Conservation (phyloP, 2,888 invertebrate species). For the Eristalis pertinax region DNA sequence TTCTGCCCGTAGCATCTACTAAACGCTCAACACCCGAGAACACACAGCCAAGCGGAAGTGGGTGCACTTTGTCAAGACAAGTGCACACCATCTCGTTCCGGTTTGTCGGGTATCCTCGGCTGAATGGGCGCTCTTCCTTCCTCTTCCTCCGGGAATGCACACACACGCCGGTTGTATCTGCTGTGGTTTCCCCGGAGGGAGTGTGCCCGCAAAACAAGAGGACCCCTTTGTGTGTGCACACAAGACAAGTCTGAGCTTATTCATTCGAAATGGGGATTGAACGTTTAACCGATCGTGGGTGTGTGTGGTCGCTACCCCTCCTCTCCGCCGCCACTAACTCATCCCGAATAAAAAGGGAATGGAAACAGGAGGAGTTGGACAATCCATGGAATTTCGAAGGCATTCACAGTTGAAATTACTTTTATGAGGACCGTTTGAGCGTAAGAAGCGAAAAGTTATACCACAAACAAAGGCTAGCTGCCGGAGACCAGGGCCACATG, state of each 20-base stretch:
- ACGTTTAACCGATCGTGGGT: not conserved
- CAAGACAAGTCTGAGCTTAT: not conserved
- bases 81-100: conserved; percentile 7
- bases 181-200: not conserved
- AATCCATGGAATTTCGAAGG: conserved; percentile 9
- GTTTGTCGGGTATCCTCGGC: conserved; percentile 11
- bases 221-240: not conserved
- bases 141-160: not conserved
- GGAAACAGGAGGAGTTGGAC: not conserved
- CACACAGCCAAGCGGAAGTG: not conserved
- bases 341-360: too few species aligned
- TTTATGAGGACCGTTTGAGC: conserved; percentile 53
- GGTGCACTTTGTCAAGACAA: conserved; percentile 34
- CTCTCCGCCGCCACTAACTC: not conserved
- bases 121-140: not conserved
- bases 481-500: conserved; percentile 13
- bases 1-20: not conserved
- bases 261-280: not conserved
- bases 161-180: not conserved
- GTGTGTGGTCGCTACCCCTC: not conserved
- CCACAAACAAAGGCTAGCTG: conserved; percentile 48
- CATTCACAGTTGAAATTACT: conserved; percentile 56
- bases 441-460: conserved; percentile 52
- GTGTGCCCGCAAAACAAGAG: not conserved
- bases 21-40: not conserved